Evolutionary conservation across 2,113 vertebrate genomes (phyloP), one percentile per base, ranked within the genome.

Genomic region (Ammodramus savannarum): DNA sequence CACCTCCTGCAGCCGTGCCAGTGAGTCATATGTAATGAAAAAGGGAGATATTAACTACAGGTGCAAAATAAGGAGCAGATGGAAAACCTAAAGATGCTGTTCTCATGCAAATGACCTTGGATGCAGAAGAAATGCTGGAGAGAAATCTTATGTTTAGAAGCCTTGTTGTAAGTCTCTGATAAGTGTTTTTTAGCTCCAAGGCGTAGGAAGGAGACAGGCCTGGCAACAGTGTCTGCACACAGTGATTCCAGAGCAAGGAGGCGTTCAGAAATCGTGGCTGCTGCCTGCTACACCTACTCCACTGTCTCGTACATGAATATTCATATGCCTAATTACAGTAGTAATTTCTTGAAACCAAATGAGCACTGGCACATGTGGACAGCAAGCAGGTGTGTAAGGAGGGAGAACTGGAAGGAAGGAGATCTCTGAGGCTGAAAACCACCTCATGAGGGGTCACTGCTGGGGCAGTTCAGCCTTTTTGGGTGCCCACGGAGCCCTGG

Each of bases 161-260:
- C 38, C 11, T 65, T 87, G 13, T 90, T 95, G 92, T 96, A 78
- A 78, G 49, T 32, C 73, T 81, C 93, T 89, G 76, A 66, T 90
- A 87, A 96, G 36, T 91, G 84, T 29, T 81, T 89, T 89, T 94
- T 54, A 91, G 93, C 76, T 89, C 18, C 44, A 17, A 57, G 79
- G 92, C 89, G 96, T 97, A 79, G 97, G 96, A 84, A 94, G 97
- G 79, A 96, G 95, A 76, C 87, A 71, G 89, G 93, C 91, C 83
- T 83, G 89, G 51, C 74, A 96, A 93, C 94, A 89, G 93, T 39
- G 93, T 94, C 95, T 96, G 91, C 91, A 94, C 91, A 39, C 74
- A 93, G 82, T 6, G 8, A 71, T 88, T 80, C 85, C 52, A 52
- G 75, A 93, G 90, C 75, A 91, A 63, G 88, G 89, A 94, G 92